Conservation (phyloP, 2,113 vertebrate genomes). For the Amphiprion ocellaris region DNA sequence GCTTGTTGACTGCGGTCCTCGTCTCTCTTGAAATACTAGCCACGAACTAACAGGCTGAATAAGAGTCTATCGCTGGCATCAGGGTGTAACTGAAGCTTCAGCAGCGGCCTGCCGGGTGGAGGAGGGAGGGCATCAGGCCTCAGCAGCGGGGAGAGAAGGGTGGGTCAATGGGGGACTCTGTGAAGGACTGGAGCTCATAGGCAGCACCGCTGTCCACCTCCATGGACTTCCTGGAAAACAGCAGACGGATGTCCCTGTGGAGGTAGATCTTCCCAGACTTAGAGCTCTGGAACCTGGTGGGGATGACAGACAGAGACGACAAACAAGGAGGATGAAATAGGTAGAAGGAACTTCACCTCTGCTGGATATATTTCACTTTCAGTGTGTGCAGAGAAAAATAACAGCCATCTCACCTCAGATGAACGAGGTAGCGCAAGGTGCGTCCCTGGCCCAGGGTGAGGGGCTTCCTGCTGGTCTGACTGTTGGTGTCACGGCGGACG, state of each 20-base stretch:
- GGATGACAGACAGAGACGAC: background rate
- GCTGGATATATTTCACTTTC: background rate
- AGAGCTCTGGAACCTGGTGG: slow-evolving; percentile 97
- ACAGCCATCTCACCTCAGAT: slow-evolving; percentile 91
- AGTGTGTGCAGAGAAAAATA: background rate
- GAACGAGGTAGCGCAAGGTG: slow-evolving; percentile 98
- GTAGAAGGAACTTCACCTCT: background rate
- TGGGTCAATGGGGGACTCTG: slow-evolving; percentile 95
- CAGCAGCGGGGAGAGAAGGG: slow-evolving; percentile 96
- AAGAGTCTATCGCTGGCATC: slow-evolving; percentile 60
- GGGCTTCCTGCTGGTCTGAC: slow-evolving; percentile 88
- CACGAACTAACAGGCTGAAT: slow-evolving; percentile 14
- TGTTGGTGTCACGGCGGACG: slow-evolving; percentile 91
- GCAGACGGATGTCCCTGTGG: slow-evolving; percentile 97
- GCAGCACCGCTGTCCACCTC: slow-evolving; percentile 99
- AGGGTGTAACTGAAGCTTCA: slow-evolving; percentile 49
- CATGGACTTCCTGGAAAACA: slow-evolving; percentile 99
- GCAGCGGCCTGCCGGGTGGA: slow-evolving; percentile 29
- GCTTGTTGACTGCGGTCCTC: slow-evolving; percentile 40
- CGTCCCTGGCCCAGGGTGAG: slow-evolving; percentile 88
- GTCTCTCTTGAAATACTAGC: slow-evolving; percentile 37
- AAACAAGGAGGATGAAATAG: background rate
- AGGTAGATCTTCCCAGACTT: slow-evolving; percentile 99
- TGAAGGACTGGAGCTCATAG: slow-evolving; percentile 98
- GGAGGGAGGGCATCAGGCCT: slow-evolving; percentile 51